A percentile compares a stretch with the other conserved stretches of the same genome.
phyloP scores from a whole-genome alignment of 2,113 vertebrate species.

The Megaptera novaeangliae region DNA sequence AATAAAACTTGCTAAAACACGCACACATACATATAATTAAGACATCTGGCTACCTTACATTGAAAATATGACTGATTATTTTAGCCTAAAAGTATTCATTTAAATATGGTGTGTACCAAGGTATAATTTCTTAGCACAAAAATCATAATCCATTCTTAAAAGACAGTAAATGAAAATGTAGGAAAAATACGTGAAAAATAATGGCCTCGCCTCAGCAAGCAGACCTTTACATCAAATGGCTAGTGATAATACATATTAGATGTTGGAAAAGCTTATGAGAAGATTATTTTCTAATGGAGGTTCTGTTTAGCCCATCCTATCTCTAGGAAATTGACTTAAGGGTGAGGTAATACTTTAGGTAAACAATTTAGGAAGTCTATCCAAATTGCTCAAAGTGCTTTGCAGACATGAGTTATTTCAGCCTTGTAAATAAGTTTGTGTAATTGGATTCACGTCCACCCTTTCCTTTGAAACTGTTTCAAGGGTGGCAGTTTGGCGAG shows the following conservation, averaged over 20 bases:
- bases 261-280: not conserved
- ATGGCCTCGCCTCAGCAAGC: not conserved
- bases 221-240: not conserved
- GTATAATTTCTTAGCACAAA: not conserved
- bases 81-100: slow-evolving; percentile 34
- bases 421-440: slow-evolving; percentile 37
- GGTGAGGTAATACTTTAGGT: slow-evolving; percentile 61
- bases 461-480: slow-evolving; percentile 47
- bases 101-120: slow-evolving; percentile 14
- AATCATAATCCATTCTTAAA: slow-evolving; percentile 43
- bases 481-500: not conserved
- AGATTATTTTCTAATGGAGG: slow-evolving; percentile 47
- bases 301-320: slow-evolving; percentile 23
- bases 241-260: not conserved
- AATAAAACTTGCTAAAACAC: slow-evolving; percentile 27
- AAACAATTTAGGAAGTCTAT: slow-evolving; percentile 59
- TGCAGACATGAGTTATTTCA: slow-evolving; percentile 68
- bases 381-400: slow-evolving; percentile 60
- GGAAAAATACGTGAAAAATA: slow-evolving; percentile 16
- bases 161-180: slow-evolving; percentile 26
- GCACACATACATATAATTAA: slow-evolving; percentile 26
- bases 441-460: slow-evolving; percentile 34
- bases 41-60: slow-evolving; percentile 35
- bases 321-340: slow-evolving; percentile 59
- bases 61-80: slow-evolving; percentile 36